Conservation (phyloP, 2,113 vertebrate genomes). For the Microcebus griseorufus region DNA sequence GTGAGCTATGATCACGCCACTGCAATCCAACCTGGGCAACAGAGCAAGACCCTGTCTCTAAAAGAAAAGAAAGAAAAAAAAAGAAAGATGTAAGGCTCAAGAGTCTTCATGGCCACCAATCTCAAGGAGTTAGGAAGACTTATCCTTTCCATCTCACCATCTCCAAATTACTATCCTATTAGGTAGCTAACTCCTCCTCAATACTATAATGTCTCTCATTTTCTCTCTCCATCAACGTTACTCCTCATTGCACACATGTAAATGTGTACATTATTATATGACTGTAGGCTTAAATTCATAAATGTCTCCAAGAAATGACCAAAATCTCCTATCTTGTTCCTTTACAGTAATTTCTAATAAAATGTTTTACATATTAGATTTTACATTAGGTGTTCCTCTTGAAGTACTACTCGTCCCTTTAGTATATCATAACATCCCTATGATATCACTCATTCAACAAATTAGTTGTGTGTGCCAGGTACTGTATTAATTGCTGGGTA, state of each 20-base stretch:
- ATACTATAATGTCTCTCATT: neutral
- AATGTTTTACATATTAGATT: neutral
- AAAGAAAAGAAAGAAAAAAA: no score
- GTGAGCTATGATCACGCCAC: no score
- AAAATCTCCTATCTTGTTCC: neutral
- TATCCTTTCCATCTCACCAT: neutral
- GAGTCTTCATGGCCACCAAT: neutral
- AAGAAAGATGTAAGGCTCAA: neutral
- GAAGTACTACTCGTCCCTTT: conserved; percentile 13
- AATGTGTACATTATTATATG: neutral
- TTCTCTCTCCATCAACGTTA: conserved; percentile 24
- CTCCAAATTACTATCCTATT: neutral
- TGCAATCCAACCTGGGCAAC: no score
- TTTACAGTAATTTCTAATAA: conserved; percentile 40
- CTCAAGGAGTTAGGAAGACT: neutral
- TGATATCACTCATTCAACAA: conserved; percentile 16
- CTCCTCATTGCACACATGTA: neutral
- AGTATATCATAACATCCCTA: neutral
- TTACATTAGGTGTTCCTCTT: conserved; percentile 24
- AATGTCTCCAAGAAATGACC: neutral
- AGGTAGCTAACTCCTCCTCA: neutral
- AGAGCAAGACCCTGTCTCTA: no score
- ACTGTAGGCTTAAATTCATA: neutral
- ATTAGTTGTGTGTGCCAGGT: neutral
- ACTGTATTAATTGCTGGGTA: conserved; percentile 17